Evolutionary conservation across 2,113 vertebrate genomes (phyloP), one percentile per base, ranked within the genome.

Genomic region (Excalfactoria chinensis): DNA sequence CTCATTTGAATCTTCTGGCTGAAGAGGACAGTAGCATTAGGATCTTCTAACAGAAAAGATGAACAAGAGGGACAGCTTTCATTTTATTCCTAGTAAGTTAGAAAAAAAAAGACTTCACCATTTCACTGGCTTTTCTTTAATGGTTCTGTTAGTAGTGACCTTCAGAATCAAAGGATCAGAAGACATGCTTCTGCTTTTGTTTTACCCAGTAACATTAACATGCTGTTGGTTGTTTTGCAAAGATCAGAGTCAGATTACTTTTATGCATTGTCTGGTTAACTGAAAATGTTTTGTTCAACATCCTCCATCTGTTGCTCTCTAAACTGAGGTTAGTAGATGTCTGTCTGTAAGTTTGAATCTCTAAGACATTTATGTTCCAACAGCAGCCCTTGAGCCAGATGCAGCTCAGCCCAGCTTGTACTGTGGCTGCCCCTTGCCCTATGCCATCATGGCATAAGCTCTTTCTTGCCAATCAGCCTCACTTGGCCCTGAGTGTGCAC

Each of bases 211-310:
- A 43, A 4, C 20, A 62, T 7, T 17, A 62, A 41, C 55, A n/a
- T 40, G 6, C 34, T 86, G 10, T 22, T 76, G 59, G 5, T 34
- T n/a, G 6, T 68, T 83, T 21, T 76, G 30, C 15, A 71, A 69
- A 77, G 28, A 75, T 58, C 14, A 15, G 5, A 43, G 7, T 74
- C 8, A 22, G 21, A 28, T 30, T 9, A 48, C 48, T 83, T 84
- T 46, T 74, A 9, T 62, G 5, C 8, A 5, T 23, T 40, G 19
- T 22, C 21, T 10, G 37, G 2, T n/a, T 79, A 35, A 44, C 2
- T 55, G 43, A 22, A 13, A 11, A 8, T 5, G 0, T 51, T 63
- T 12, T 37, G 21, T 86, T 81, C 9, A 63, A 5, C 1, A 0
- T 84, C 5, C 6, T 73, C 22, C 16, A 26, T 13, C 34, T 53